Evolutionary conservation across 2,888 invertebrate genomes (phyloP).

Genomic region (Diaphora mendica): DNA sequence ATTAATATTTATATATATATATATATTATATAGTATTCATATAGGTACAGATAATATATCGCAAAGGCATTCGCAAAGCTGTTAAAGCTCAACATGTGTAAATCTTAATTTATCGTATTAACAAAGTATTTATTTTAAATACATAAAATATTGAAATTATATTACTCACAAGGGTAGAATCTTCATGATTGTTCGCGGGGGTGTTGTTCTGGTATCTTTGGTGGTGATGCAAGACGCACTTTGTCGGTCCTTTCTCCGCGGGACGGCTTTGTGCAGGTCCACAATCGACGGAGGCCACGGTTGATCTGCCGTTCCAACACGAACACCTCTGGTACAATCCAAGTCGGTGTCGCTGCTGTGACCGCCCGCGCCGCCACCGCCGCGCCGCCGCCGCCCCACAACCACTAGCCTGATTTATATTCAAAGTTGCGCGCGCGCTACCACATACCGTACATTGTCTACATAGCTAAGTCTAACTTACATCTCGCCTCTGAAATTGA

Average conservation of each 20-base stretch:
- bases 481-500: conserved; percentile 40
- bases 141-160: conserved; percentile 14
- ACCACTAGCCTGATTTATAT: conserved; percentile 70
- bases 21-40: background rate
- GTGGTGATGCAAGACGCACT: conserved; percentile 64
- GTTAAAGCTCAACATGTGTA: conserved; percentile 34
- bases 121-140: background rate
- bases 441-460: conserved; percentile 64
- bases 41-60: conserved; percentile 45
- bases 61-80: conserved; percentile 80
- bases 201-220: conserved; percentile 23
- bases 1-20: background rate
- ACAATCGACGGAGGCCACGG: conserved; percentile 77
- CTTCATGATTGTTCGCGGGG: conserved; percentile 70
- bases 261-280: conserved; percentile 74
- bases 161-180: conserved; percentile 77
- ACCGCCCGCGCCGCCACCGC: conserved; percentile 49
- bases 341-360: conserved; percentile 54
- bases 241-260: conserved; percentile 73
- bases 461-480: conserved; percentile 57
- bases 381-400: conserved; percentile 57
- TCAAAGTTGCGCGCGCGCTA: conserved; percentile 61
- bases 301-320: conserved; percentile 72
- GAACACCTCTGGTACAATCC: conserved; percentile 65
- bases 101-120: conserved; percentile 12